A percentile compares a stretch with the other conserved stretches of the same genome.
These are phyloP conservation scores for Catharus minimus DNA, from an alignment of 2,113 vertebrate genomes.

Conservation along the genomic window DNA sequence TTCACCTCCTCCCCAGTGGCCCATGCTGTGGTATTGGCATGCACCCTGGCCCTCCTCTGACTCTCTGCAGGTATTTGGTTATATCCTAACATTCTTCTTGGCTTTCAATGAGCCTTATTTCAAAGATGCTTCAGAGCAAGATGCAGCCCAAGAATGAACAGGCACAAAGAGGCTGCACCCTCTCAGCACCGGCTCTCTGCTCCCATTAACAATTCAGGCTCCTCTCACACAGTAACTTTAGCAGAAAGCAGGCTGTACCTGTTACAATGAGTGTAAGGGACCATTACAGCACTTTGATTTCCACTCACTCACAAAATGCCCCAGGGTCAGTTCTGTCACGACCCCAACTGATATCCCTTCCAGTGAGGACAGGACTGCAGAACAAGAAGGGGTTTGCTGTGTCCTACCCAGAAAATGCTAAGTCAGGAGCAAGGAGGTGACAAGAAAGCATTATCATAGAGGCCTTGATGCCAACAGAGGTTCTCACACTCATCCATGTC, in stretches of 20 bases:
- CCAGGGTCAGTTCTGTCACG: not conserved
- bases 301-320: not conserved
- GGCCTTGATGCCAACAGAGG: not conserved
- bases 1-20: not conserved
- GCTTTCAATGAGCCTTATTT: not conserved
- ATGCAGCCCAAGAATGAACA: not conserved
- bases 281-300: not conserved
- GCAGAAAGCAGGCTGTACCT: not conserved
- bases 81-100: not conserved
- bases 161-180: not conserved
- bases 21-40: not conserved
- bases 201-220: not conserved
- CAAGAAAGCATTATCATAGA: not conserved
- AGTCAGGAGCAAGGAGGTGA: not conserved
- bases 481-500: not conserved
- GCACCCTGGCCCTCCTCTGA: not conserved
- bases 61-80: not conserved
- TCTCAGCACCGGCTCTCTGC: not conserved
- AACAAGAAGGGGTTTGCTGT: not conserved
- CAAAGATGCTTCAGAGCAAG: not conserved
- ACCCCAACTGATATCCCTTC: accelerated
- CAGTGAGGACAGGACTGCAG: not conserved
- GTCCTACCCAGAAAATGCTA: not conserved
- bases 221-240: not conserved
- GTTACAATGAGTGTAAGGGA: not conserved